Evolutionary conservation across 2,888 invertebrate genomes (phyloP), one percentile per base, ranked within the genome.

Genomic region (Autographa gamma): DNA sequence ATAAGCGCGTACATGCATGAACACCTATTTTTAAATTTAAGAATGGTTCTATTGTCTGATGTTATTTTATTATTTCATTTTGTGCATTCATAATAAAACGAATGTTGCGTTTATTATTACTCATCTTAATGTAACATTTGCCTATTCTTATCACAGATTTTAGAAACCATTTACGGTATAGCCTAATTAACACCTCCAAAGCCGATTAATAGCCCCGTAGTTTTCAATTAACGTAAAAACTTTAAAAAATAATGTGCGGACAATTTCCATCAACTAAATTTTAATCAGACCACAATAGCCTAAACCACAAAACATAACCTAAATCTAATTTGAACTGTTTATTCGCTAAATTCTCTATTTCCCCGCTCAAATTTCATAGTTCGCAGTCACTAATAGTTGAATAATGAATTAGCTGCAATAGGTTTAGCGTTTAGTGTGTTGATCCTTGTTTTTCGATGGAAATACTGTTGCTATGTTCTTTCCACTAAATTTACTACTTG

Each of bases 301-400:
- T 0, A 54, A 14, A 13, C 79, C 75, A 43, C 65, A 69, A 60
- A 65, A 65, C 52, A 78, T 58, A 66, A 48, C n/a, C 63, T 43
- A 63, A 66, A 59, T 63, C 54, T 34, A 79, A 63, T 79, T 66
- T 61, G 16, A 31, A 56, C 32, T 63, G 8, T 59, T 48, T 56
- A 56, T 56, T 56, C 54, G 54, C 19, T 14, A 60, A 48, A n/a
- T 60, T 71, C 16, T 66, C 13, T 41, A 31, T 76, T 32, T 48
- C 0, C 32, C 11, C 32, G 31, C n/a, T 52, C 31, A 31, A 56
- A 56, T 56, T 56, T 56, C 19, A 48, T 60, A 60, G 18, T 63
- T 59, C 4, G 19, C 31, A n/a, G 56, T 62, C 25, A 7, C 14
- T 62, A 14, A 38, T 31, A 16, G 52, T 18, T 73, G 18, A 73